Base-by-base conservation (phyloP, 2,797 vertebrate species). In the Acipenser oxyrinchus region DNA sequence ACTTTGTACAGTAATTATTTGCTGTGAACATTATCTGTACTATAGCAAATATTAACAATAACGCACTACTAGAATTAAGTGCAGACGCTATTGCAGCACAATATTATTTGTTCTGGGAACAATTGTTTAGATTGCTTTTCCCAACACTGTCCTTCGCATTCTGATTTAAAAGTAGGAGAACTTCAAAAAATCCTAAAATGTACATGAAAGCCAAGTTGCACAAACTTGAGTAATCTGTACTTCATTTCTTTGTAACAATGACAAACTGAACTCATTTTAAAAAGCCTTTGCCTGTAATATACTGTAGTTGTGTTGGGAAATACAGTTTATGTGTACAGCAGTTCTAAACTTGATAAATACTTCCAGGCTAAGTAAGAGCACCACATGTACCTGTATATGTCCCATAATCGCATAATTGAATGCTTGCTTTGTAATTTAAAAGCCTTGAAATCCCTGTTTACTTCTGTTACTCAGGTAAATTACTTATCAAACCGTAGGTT, bases 381-480 rank as follows among this genome's bases (percentile, higher is more conserved):
- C 37, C 37, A 37, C 37, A 37, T 37, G 37, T 37, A 37, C 37
- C 37, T 37, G 37, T 37, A 37, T 37, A 37, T 37, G 37, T 37
- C 37, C 37, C 37, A 37, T 37, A 37, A 37, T 4, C 37, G 5
- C 37, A 37, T 37, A 37, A 37, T 5, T 37, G 37, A 37, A 37
- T 37, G 37, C 37, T 37, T 37, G 37, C 37, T 37, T 37, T 37
- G 37, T 37, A 37, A 37, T 37, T 37, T 37, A 37, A 37, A 37
- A 37, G 76, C 83, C 79, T 82, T 82, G 75, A 83, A 77, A 81
- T 83, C 37, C 37, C 79, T 80, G 73, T 82, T 81, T 81, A 79
- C 80, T 82, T 82, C 79, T 75, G 78, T 84, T 83, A 82, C 82
- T 86, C 84, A 83, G 81, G 84, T 85, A 81, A 81, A 84, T 37